Percentiles rank a stretch among this genome's conserved stretches.
Conservation (phyloP, 37 sponge, comb jelly and placozoan genomes). For the Hormiphora californensis region DNA sequence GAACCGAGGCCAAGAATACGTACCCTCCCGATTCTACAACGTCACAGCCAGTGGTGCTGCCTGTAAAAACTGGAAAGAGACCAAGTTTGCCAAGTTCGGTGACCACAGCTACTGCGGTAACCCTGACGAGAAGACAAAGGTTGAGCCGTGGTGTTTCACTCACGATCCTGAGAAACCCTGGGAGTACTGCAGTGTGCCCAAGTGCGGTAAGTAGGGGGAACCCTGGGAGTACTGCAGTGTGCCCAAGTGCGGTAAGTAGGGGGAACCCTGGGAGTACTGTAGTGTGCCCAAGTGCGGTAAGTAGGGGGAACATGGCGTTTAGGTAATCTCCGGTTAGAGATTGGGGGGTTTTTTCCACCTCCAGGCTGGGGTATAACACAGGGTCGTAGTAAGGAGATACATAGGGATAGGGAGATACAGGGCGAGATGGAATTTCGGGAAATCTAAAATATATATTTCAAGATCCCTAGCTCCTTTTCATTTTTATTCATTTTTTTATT, state of each 20-base stretch:
- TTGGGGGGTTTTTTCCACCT: too few relatives aligned
- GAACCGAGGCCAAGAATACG: neutral
- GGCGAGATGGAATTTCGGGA: too few relatives aligned
- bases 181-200: slow-evolving; percentile 7
- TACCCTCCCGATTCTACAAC: neutral
- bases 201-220: neutral
- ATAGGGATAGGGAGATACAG: too few relatives aligned
- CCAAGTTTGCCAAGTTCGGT: neutral
- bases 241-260: neutral
- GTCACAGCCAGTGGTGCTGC: neutral
- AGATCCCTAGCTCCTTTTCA: too few relatives aligned
- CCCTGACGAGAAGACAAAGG: neutral
- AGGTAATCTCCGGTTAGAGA: too few relatives aligned
- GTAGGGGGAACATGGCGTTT: neutral
- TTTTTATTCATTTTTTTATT: too few relatives aligned
- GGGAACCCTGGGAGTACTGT: neutral
- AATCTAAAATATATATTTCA: too few relatives aligned
- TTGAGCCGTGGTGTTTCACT: neutral
- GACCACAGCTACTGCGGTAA: neutral
- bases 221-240: neutral
- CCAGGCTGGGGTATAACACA: too few relatives aligned
- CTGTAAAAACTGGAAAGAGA: neutral
- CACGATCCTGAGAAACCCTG: neutral
- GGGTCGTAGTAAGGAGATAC: too few relatives aligned
- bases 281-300: neutral